A percentile compares a stretch with the other conserved stretches of the same genome.
phyloP scores from a whole-genome alignment of 2,113 vertebrate species.

The Archocentrus centrarchus region DNA sequence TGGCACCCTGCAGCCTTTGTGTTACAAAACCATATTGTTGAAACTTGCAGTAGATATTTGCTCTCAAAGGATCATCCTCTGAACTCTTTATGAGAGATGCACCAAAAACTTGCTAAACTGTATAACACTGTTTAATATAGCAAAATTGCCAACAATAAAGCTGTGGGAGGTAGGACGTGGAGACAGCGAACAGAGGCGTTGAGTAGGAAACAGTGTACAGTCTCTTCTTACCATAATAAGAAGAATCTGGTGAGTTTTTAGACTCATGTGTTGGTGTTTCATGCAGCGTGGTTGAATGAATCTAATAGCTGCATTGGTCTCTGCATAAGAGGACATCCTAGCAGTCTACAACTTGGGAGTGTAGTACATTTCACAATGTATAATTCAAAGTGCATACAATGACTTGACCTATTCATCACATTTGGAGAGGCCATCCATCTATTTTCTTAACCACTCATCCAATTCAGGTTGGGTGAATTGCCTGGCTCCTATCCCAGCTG shows the following conservation, averaged over 20 bases:
- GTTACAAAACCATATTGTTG: too few relatives aligned
- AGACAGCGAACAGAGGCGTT: neutral
- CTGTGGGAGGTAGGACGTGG: constrained; percentile 7
- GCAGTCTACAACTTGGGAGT: neutral
- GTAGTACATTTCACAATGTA: neutral
- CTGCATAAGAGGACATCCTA: neutral
- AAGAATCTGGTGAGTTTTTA: neutral
- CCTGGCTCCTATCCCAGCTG: neutral
- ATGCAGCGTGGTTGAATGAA: neutral
- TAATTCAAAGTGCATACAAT: neutral
- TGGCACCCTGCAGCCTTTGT: too few relatives aligned
- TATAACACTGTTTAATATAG: neutral
- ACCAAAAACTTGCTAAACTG: neutral
- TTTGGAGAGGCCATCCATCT: neutral
- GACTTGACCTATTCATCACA: neutral
- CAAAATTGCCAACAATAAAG: neutral
- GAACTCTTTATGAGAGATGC: neutral
- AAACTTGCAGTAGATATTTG: too few relatives aligned
- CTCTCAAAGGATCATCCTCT: neutral
- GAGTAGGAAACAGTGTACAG: neutral
- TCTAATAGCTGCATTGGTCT: neutral
- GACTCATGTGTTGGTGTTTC: neutral
- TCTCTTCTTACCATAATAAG: neutral
- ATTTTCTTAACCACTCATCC: neutral
- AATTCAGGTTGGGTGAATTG: neutral